Base-by-base conservation (phyloP, 2,888 invertebrate genomes). In the Scaptomyza reducta region DNA sequence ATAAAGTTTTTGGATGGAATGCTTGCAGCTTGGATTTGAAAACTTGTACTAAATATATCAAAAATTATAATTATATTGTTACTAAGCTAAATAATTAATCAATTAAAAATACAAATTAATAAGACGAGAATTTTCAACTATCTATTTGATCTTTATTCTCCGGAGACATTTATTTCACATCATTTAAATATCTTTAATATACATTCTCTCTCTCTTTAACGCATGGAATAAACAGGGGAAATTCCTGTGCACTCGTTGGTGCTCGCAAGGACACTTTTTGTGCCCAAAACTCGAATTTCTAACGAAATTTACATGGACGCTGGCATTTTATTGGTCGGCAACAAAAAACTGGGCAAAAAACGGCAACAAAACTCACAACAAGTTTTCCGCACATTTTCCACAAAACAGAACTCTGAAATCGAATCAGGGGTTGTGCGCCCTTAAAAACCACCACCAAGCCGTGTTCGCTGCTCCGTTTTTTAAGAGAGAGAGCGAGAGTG, bases 241-340 rank as follows among this genome's bases (percentile, higher is more conserved):
- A 90, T 90, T 88, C 89, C 90, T 74, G 16, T 53, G 74, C 87
- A 61, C 57, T 46, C 70, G 86, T 83, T 83, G 83, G 80, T 67
- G 38, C 68, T 62, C 40, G 51, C 54, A 62, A 59, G 61, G 64
- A 54, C 69, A 75, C 1, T 90, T 90, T 89, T 88, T 87, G 77
- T 78, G 79, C 76, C 87, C 89, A 90, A 90, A 89, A 74, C 65
- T 62, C 50, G 69, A 73, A 79, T 90, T 89, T 84, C 65, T 44
- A 51, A 68, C 51, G 50, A 87, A 82, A 89, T 90, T 89, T 81
- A 82, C 88, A 89, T 90, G 80, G 83, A 71, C 50, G 74, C 74
- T 65, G 70, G 59, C 66, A 75, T 88, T 88, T 87, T 88, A 90
- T 90, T 90, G 90, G 90, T 80, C 73, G 77, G 18, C 47, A 18